Base-by-base conservation (phyloP, 2,113 vertebrate genomes). In the Glaucidium brasilianum region DNA sequence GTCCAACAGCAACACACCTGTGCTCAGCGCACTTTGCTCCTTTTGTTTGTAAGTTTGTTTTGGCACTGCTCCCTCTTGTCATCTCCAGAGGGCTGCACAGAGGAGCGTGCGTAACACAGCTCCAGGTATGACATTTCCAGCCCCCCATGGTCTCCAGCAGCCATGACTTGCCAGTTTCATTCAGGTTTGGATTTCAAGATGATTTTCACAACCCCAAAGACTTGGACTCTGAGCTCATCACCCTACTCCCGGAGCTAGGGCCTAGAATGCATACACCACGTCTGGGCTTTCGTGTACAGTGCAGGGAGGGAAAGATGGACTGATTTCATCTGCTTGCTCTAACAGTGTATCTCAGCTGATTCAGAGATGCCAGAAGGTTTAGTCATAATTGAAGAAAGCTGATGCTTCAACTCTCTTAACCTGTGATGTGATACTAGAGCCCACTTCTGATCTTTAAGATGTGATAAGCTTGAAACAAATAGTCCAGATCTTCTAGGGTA, bases 351-450 rank as follows among this genome's bases (percentile, higher is more conserved):
- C 73, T 86, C 47, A 84, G 91, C 86, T 93, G 90, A 96, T 95
- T 90, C 93, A 96, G 83, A 85, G 34, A n/a, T 50, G 59, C 77
- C 85, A 85, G 62, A 78, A 84, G 34, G 53, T 95, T 82, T 85
- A 91, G 69, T 76, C 71, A n/a, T 49, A 66, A 73, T 9, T 62
- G 63, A 93, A 94, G 78, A 92, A 91, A 87, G 80, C 56, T 85
- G 81, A 81, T 82, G 77, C 89, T 94, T 91, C 94, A 93, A 76
- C 81, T 82, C 43, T 81, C 67, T 82, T 91, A 92, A 91, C 81
- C 71, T 90, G 78, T 90, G 90, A 89, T 5, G 2, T 82, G 66
- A 43, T 81, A 67, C 50, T 72, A 89, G 69, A 85, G 66, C 73
- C 80, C 34, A 43, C 56, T 93, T 85, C 52, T 95, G 73, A 81